Percentiles rank a stretch among this genome's conserved stretches.
Conservation (phyloP, 92 coral and sea anemone species). For the Micromussa lordhowensis region DNA sequence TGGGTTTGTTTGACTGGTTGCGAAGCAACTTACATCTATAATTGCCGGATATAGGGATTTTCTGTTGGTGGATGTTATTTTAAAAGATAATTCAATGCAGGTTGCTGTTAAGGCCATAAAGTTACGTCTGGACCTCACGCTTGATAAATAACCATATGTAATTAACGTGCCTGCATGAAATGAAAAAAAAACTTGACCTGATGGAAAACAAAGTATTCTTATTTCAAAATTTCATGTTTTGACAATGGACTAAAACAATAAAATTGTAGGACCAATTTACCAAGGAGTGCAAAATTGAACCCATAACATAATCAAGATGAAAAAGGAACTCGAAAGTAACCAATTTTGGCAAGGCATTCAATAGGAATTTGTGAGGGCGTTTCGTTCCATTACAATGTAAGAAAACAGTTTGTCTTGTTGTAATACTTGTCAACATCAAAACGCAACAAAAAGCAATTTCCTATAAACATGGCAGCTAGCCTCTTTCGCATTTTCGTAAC, state of each 20-base stretch:
- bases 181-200: neutral
- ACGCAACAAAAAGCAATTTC: neutral
- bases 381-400: neutral
- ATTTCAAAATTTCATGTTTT: neutral
- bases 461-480: neutral
- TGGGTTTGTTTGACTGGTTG: too few relatives aligned
- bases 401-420: neutral
- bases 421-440: neutral
- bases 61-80: neutral
- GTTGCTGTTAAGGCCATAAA: neutral
- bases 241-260: neutral
- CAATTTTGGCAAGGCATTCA: neutral
- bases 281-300: neutral
- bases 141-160: neutral
- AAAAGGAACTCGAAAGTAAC: neutral
- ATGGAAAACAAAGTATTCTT: neutral
- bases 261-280: neutral
- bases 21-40: too few relatives aligned
- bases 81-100: neutral
- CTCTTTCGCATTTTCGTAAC: neutral
- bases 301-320: neutral
- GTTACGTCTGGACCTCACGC: neutral
- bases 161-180: neutral
- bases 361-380: neutral
- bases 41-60: neutral